phyloP scores from a whole-genome alignment of 2,888 invertebrate species.

The Papilio protenor region DNA sequence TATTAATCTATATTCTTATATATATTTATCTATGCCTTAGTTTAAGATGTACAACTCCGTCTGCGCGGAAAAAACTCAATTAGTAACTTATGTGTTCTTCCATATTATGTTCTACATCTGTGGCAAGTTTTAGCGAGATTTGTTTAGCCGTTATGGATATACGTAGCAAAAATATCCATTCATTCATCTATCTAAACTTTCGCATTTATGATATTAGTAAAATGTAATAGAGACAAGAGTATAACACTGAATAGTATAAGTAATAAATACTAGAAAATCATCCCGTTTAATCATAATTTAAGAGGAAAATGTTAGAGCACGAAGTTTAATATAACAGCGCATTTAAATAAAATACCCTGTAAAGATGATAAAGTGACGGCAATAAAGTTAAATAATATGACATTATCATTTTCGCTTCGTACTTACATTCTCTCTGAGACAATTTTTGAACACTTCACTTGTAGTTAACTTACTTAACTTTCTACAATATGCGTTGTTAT shows the following conservation, averaged over 20 bases:
- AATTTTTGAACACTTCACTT: background rate
- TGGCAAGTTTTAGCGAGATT: too few relatives aligned
- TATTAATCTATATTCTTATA: background rate
- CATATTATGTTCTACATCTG: too few relatives aligned
- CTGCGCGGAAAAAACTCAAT: too few relatives aligned
- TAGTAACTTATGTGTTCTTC: too few relatives aligned
- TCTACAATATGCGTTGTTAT: too few relatives aligned
- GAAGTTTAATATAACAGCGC: slow-evolving; percentile 18
- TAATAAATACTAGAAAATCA: background rate
- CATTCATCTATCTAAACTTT: too few relatives aligned
- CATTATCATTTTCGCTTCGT: slow-evolving; percentile 22
- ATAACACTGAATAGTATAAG: background rate
- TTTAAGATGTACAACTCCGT: background rate
- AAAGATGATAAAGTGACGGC: slow-evolving; percentile 27
- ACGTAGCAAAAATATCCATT: too few relatives aligned
- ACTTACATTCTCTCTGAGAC: background rate
- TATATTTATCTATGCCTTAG: background rate
- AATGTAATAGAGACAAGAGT: background rate
- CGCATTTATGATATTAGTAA: too few relatives aligned
- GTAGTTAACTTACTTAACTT: background rate
- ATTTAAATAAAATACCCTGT: slow-evolving; percentile 30
- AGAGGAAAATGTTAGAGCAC: background rate
- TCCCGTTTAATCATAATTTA: slow-evolving; percentile 2
- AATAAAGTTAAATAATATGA: slow-evolving; percentile 31
- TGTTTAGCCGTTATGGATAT: too few relatives aligned